These are phyloP conservation scores for Noctua comes DNA, from an alignment of 2,888 invertebrate species.

Conservation along the genomic window DNA sequence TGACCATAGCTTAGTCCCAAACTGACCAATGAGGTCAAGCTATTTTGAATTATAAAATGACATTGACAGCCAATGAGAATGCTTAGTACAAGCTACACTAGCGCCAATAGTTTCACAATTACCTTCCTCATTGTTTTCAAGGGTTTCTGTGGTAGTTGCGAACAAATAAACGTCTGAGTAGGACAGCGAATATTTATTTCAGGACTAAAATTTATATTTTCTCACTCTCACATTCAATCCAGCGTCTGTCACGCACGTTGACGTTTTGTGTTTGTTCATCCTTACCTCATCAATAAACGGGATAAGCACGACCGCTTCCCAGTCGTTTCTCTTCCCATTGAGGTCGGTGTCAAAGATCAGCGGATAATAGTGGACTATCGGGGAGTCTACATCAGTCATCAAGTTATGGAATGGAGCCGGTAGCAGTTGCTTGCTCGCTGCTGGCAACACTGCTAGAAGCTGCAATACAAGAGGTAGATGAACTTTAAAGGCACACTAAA, in stretches of 20 bases:
- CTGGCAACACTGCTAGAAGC: constrained; percentile 96
- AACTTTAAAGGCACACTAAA: neutral
- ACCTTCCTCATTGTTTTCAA: neutral
- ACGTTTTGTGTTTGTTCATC: neutral
- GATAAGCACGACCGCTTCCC: constrained; percentile 98
- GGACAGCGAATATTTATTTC: neutral
- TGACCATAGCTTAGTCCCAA: neutral
- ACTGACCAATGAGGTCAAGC: neutral
- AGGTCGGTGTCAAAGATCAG: constrained; percentile 97
- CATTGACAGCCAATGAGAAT: neutral
- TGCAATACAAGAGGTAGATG: constrained; percentile 74
- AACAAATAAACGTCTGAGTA: neutral
- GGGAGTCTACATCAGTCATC: constrained; percentile 94
- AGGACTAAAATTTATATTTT: neutral
- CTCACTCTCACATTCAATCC: neutral
- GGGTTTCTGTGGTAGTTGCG: neutral
- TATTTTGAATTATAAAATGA: neutral
- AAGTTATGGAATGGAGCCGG: constrained; percentile 94
- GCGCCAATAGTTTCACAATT: neutral
- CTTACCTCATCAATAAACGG: constrained; percentile 97
- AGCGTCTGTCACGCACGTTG: neutral
- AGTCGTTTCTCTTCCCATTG: constrained; percentile 98
- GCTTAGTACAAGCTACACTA: neutral
- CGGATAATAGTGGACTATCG: constrained; percentile 98
- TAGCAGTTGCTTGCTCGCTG: constrained; percentile 95